Base-by-base conservation (phyloP, 2,113 vertebrate species). In the Capreolus pygargus region DNA sequence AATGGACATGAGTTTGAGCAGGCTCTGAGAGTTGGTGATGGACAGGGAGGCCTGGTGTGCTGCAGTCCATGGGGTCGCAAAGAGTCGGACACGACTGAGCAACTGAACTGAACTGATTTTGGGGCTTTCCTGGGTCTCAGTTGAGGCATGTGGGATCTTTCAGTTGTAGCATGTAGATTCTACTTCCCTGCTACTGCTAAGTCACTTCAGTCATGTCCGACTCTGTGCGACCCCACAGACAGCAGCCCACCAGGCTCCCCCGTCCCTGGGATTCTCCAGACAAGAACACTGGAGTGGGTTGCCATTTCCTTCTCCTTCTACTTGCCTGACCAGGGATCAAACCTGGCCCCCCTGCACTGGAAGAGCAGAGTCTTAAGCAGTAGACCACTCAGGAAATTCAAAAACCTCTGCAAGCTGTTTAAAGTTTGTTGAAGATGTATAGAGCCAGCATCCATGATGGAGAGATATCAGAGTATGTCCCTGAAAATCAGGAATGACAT, bases 381-480 rank as follows among this genome's bases (percentile, higher is more conserved):
- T 36, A 9, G 33, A 67, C 64, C n/a, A n/a, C 64, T 67, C 33
- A 67, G n/a, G 64, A 70, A 36, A 36, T 21, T 70, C 8, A 33
- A 11, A 33, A 81, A 50, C 78, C 45, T 33, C 45, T 1, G 7
- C 17, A 50, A 19, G 27, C 78, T 52, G 28, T 81, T 19, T 36
- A 5, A 74, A 58, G n/a, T 23, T 30, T 43, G 19, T 67, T 33
- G 55, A 19, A 79, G 45, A 27, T 4, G 15, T 28, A 30, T 4
- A 9, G 12, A 30, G 17, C 5, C 17, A 4, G 43, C 7, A 3
- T 5, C 27, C 4, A 6, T 1, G 57, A 9, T 55, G 55, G 60
- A 28, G 27, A 81, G 39, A 12, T 47, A 13, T 17, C n/a, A 43
- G 28, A 60, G n/a, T 92, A 1, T 47, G 11, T 30, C 79, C 30